Evolutionary conservation across 2,113 vertebrate genomes (phyloP).

Genomic region (Austrofundulus limnaeus): DNA sequence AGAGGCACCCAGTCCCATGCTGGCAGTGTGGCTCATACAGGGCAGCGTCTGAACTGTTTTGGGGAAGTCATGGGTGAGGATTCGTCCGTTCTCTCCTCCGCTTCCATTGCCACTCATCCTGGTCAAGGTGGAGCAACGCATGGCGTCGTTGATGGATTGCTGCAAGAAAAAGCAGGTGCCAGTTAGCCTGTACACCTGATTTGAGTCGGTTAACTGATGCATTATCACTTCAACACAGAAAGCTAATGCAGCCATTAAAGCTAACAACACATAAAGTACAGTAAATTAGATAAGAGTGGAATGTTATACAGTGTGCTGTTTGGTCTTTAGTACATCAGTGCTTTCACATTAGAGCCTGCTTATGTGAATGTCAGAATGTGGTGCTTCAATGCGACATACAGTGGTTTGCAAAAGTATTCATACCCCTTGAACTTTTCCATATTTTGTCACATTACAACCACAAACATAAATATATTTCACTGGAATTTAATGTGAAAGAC

Average conservation of each 20-base stretch:
- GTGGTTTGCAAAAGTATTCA: too few species aligned
- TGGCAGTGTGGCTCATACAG: constrained; percentile 97
- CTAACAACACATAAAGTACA: constrained; percentile 9
- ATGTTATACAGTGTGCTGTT: not conserved
- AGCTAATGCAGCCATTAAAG: constrained; percentile 30
- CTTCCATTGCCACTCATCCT: constrained; percentile 87
- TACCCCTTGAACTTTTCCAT: too few species aligned
- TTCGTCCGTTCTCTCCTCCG: constrained; percentile 93
- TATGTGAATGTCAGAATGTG: constrained; percentile 33
- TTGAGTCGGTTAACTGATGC: not conserved
- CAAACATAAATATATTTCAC: too few species aligned
- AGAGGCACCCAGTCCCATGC: constrained; percentile 94
- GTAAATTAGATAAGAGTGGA: not conserved
- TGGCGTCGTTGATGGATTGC: constrained; percentile 97
- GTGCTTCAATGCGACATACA: constrained; percentile 25
- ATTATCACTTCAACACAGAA: not conserved
- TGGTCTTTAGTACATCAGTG: not conserved
- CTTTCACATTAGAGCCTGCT: constrained; percentile 22
- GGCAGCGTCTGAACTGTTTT: constrained; percentile 97
- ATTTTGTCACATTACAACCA: too few species aligned
- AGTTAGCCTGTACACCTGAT: constrained; percentile 16
- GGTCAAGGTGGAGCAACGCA: constrained; percentile 93
- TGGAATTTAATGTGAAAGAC: too few species aligned
- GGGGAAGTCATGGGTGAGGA: constrained; percentile 96
- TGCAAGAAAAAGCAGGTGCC: constrained; percentile 63